Base-by-base conservation (phyloP, 2,113 vertebrate species). In the Elaphurus davidianus region DNA sequence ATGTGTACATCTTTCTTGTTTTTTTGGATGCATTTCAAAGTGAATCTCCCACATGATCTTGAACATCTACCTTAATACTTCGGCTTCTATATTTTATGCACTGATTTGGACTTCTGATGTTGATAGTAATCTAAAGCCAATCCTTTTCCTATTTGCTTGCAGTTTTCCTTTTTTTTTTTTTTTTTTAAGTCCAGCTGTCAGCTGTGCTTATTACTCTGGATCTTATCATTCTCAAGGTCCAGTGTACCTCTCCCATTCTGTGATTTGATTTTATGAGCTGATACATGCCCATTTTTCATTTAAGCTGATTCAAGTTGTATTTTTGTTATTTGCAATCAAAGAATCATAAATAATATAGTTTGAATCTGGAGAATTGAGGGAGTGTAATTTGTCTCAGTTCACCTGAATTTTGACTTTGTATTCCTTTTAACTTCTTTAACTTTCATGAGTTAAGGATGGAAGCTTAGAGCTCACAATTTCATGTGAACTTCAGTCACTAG, bases 11-110 rank as follows among this genome's bases (percentile, higher is more conserved):
- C 1, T 74, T 2, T 52, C 40, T 82, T 50, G 82, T 95, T 54
- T 67, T 45, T n/a, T 59, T 92, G 28, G 43, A 54, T 91, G 12
- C 54, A 57, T 95, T 96, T 96, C 71, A 64, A 91, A 97, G n/a
- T 86, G 27, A 81, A 57, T 95, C 91, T 88, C 14, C 55, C 95
- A 43, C 16, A 62, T 76, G 33, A 82, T 85, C 93, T 95, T 97
- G 45, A 85, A 57, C 12, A 91, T 95, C 50, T 74, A 52, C 11
- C 45, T 30, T 11, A 50, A 13, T 45, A 84, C 10, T 59, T 95
- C 47, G 93, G 45, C 21, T 94, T 83, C 16, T 92, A 21, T 87
- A 17, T 87, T 94, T 98, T 87, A 87, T 87, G 27, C 54, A 92
- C 28, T 74, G 27, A 71, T 90, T 97, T 59, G 27, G 25, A 92